Conservation (phyloP, 2,888 invertebrate genomes). For the Leucophora obtusa region DNA sequence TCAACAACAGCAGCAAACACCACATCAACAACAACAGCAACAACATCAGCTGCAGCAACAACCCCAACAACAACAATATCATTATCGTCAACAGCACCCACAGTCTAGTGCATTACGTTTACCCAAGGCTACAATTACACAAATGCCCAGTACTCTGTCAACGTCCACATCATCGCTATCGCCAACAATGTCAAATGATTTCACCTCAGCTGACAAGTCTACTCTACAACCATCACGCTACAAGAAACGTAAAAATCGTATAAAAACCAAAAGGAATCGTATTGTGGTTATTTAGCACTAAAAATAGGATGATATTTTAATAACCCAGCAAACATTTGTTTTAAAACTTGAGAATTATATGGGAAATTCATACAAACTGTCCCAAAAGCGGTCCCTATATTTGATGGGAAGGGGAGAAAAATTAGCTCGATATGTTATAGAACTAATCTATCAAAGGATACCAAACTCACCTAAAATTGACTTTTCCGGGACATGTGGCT, state of each 20-base stretch:
- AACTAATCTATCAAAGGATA: too few species aligned
- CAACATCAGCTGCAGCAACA: constrained; percentile 13
- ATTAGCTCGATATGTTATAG: too few species aligned
- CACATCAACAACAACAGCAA: constrained; percentile 20
- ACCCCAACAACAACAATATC: constrained; percentile 19
- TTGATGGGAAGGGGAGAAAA: too few species aligned
- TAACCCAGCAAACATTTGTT: not conserved
- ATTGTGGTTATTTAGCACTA: constrained; percentile 51
- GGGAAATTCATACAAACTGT: too few species aligned
- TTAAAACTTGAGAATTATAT: not conserved
- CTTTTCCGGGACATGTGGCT: too few species aligned
- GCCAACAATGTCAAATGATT: constrained; percentile 44
- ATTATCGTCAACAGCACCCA: constrained; percentile 18
- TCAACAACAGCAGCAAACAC: constrained; percentile 9
- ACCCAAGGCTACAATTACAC: constrained; percentile 49
- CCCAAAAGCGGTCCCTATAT: too few species aligned
- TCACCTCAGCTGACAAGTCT: constrained; percentile 32
- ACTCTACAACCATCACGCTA: constrained; percentile 50
- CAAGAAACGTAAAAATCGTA: constrained; percentile 74
- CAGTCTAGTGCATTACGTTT: constrained; percentile 40
- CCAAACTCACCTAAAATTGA: too few species aligned
- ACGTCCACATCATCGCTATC: constrained; percentile 39
- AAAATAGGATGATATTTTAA: not conserved
- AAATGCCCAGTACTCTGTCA: constrained; percentile 42
- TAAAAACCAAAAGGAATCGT: constrained; percentile 71